Percentiles rank a stretch among this genome's conserved stretches.
phyloP scores from a whole-genome alignment of 2,888 invertebrate genomes.

The Tipula lateralis region DNA sequence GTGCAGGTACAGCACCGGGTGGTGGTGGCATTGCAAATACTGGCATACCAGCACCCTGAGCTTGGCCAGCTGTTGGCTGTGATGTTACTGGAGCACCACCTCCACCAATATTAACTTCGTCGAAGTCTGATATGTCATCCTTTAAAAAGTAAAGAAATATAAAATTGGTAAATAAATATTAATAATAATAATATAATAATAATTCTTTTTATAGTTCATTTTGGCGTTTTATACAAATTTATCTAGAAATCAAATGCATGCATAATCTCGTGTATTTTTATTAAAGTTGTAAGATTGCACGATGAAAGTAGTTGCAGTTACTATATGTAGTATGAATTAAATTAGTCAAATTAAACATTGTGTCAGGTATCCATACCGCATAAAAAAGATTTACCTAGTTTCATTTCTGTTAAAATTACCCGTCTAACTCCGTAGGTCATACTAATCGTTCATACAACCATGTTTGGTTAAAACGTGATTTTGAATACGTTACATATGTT shows the following conservation, averaged over 20 bases:
- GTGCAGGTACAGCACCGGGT: conserved; percentile 35
- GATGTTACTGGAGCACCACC: conserved; percentile 42
- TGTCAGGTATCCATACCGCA: no score
- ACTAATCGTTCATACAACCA: no score
- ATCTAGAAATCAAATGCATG: not conserved
- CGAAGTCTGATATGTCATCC: conserved; percentile 48
- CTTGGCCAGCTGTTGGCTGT: conserved; percentile 44
- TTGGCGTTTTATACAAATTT: not conserved
- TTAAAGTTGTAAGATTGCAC: not conserved
- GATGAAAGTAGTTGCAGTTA: not conserved
- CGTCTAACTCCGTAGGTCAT: no score
- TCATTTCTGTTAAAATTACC: no score
- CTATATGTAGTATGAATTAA: no score
- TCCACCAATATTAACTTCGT: conserved; percentile 44
- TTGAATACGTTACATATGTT: no score
- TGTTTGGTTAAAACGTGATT: no score
- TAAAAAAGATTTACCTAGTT: no score
- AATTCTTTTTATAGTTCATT: not conserved
- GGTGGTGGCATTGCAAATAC: conserved; percentile 47
- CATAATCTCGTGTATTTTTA: not conserved
- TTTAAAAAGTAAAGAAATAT: conserved; percentile 35
- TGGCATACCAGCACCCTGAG: conserved; percentile 41
- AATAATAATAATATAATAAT: conserved; percentile 33
- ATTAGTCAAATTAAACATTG: no score
- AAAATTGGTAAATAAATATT: not conserved